Evolutionary conservation across 2,888 invertebrate species (phyloP).

Genomic region (Chironomus tentans): DNA sequence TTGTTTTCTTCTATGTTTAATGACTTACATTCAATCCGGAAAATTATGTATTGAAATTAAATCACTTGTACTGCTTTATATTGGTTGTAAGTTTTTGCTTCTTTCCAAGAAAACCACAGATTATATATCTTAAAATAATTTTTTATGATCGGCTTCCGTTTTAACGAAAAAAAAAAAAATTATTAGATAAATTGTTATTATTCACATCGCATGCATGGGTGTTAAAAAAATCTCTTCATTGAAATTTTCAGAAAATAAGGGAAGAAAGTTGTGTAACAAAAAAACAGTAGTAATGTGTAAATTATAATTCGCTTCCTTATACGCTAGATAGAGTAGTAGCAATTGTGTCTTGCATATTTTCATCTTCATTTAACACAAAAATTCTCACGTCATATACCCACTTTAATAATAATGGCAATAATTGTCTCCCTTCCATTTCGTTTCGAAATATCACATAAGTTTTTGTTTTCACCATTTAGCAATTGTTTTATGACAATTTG

Average conservation of each 20-base stretch:
- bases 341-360: background rate
- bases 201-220: no score
- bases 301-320: background rate
- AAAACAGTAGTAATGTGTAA: background rate
- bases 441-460: background rate
- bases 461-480: background rate
- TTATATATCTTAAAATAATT: background rate
- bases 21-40: background rate
- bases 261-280: background rate
- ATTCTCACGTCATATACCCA: slow-evolving; percentile 9
- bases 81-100: no score
- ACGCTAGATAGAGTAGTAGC: background rate
- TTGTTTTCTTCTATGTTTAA: background rate
- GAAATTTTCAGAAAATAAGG: background rate
- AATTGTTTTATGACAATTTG: background rate
- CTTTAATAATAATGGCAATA: background rate
- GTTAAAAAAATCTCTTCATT: no score
- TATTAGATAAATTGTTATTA: background rate
- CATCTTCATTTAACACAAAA: background rate
- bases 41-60: no score
- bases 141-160: background rate
- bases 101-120: background rate
- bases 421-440: background rate
- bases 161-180: background rate
- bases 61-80: no score